Conservation (phyloP, 2,113 vertebrate genomes). For the Brachypteracias leptosomus region DNA sequence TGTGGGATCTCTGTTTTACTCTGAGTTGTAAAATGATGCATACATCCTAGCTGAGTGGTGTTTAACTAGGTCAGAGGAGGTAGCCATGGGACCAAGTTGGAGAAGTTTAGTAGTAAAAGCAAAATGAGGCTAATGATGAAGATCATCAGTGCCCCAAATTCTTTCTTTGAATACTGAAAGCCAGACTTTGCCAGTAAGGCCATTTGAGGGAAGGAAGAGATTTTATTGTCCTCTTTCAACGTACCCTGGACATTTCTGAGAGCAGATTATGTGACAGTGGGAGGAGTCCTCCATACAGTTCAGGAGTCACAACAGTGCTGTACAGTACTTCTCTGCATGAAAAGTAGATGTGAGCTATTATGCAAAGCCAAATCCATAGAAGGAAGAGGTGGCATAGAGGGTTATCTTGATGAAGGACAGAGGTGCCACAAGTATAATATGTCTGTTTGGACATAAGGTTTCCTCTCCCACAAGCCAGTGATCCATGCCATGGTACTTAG, state of each 20-base stretch:
- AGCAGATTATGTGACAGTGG: not conserved
- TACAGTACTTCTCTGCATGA: not conserved
- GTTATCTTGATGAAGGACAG: not conserved
- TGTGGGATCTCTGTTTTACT: not conserved
- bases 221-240: not conserved
- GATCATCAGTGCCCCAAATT: not conserved
- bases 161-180: not conserved
- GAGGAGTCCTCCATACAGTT: not conserved
- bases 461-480: not conserved
- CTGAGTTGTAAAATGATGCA: not conserved
- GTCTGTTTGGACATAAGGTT: not conserved
- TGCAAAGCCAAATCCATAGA: not conserved
- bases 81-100: not conserved
- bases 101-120: constrained; percentile 22
- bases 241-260: not conserved
- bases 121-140: constrained; percentile 48
- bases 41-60: not conserved
- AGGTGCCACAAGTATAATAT: not conserved
- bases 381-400: not conserved
- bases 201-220: not conserved
- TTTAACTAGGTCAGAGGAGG: not conserved
- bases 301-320: not conserved
- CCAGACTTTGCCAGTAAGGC: not conserved
- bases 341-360: not conserved
- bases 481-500: not conserved